Evolutionary conservation across 2,888 invertebrate genomes (phyloP), one percentile per base, ranked within the genome.

Genomic region (Apamea sordens): DNA sequence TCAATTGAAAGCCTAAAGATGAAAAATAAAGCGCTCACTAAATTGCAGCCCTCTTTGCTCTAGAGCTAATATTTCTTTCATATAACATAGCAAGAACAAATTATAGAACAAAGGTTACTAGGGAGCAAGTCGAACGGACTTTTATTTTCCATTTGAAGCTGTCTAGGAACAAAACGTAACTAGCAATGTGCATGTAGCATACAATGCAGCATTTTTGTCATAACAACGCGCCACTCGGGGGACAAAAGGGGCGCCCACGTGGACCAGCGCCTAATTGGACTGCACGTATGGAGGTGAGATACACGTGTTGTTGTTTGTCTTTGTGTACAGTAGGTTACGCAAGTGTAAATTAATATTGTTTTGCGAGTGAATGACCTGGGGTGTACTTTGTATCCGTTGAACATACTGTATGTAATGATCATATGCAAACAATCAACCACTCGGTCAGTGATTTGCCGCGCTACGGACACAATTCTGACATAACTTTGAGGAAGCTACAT

Each of bases 201-300:
- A 86, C 73, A 76, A 79, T 84, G 77, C 69, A 86, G 64, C 79
- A 89, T 87, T 90, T 90, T 89, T 89, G 90, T 88, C 83, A 89
- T 87, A 88, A 88, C 90, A 87, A 87, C 61, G 81, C 80, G 75
- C 65, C 83, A 88, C 84, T 84, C 77, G 56, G 18, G 68, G 76
- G 73, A 90, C 90, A 90, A 90, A 89, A 83, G 90, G 77, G 83
- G 72, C 79, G 81, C 79, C 85, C 89, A 83, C 81, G 85, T 88
- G 89, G 77, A 83, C 88, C 79, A 73, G 63, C 67, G 86, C 76
- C 87, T 89, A 90, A 90, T 90, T 91, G 91, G 91, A 91, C 86
- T 84, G 79, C 84, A 82, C 84, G n/a, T n/a, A 82, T 47, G 73
- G 78, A 83, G 72, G 77, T 67, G 85, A 73, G 76, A 85, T 69